phyloP scores from a whole-genome alignment of 2,888 invertebrate genomes.

The Girardia tigrina region DNA sequence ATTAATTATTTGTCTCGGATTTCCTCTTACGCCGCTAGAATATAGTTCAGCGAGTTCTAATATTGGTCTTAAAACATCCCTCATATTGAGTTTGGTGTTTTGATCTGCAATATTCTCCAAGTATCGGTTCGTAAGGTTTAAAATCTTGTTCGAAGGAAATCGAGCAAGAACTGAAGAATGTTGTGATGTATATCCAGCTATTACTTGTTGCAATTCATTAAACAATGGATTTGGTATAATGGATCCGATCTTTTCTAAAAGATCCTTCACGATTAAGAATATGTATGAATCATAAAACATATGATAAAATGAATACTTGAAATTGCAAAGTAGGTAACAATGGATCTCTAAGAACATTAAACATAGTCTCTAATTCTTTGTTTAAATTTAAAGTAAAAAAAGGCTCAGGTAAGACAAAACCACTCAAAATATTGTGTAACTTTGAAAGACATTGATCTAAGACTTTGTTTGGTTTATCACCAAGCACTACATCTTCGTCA shows the following conservation, averaged over 20 bases:
- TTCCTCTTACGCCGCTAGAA: not conserved
- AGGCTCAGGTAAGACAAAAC: not conserved
- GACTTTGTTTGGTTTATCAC: not conserved
- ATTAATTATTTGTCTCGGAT: not conserved
- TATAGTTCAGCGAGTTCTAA: not conserved
- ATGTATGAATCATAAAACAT: not conserved
- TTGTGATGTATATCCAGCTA: not conserved
- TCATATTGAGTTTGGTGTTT: not conserved
- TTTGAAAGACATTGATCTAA: not conserved
- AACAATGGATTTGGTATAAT: not conserved
- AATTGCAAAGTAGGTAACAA: not conserved
- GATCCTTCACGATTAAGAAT: not conserved
- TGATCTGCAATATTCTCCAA: not conserved
- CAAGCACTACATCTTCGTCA: not conserved
- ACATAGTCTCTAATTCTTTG: not conserved
- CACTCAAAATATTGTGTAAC: not conserved
- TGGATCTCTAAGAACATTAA: slow-evolving; percentile 1
- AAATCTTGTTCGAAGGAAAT: not conserved
- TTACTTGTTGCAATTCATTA: not conserved
- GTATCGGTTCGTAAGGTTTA: not conserved
- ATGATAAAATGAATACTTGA: not conserved
- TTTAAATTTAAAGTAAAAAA: not conserved
- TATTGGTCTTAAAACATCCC: slow-evolving; percentile 4
- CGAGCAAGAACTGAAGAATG: not conserved
- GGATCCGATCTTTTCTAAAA: not conserved